Base-by-base conservation (phyloP, 2,888 invertebrate species). In the Erynnis tages region DNA sequence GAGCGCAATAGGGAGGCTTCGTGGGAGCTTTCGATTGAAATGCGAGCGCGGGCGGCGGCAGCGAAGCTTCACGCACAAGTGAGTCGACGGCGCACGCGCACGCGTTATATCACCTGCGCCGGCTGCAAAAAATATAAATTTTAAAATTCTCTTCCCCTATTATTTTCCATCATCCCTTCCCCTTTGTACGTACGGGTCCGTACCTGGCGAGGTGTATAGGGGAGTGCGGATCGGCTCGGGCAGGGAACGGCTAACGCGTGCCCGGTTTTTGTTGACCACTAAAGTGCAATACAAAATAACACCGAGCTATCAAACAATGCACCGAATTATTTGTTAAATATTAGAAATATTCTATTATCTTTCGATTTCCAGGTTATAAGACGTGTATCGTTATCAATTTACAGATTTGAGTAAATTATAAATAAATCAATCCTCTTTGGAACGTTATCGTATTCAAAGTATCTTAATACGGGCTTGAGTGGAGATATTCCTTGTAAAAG, bases 81-180 rank as follows among this genome's bases (percentile, higher is more conserved):
- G 89, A 85, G 80, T 69, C 82, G 85, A 76, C 80, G 84, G 82
- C 87, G 85, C 81, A 76, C 80, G 87, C 85, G 88, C 82, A 73
- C 79, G 72, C 82, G 84, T 88, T 89, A 84, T 89, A 89, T 89
- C 89, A 88, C 88, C 89, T 88, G 88, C 86, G 87, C 87, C 88
- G 88, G 88, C 87, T 88, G 89, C 88, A 88, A 88, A 89, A 89
- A 89, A 88, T 82, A 85, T 83, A 84, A 84, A 84, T 82, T 87
- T 87, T 74, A 83, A 87, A 89, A 85, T 86, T 86, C 85, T 87
- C 88, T 87, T 88, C 88, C 89, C 89, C 87, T 89, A 88, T 89
- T 88, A 88, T 89, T 89, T 88, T 87, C 80, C 86, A 85, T 82
- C 89, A 89, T 88, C 88, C 89, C 89, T 89, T 84, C 89, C 87